Conservation (phyloP, 2,113 vertebrate species). For the Phylloscopus trochilus region DNA sequence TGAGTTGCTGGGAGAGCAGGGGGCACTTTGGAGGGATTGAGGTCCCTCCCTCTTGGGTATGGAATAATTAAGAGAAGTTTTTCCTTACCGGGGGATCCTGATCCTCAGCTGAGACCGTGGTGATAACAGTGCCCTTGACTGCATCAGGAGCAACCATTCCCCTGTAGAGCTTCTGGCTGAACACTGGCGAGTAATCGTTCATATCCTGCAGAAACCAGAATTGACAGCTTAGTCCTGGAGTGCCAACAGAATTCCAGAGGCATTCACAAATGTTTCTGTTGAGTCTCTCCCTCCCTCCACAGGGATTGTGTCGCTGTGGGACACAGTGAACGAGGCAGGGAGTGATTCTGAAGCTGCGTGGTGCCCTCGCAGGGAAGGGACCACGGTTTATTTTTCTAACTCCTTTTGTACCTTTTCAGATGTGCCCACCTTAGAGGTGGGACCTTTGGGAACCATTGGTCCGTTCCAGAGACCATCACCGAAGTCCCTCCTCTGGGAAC, state of each 20-base stretch:
- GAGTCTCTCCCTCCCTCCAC: background rate
- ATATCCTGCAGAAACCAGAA: conserved; percentile 80
- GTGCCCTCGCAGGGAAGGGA: too few relatives aligned
- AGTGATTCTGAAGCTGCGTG: too few relatives aligned
- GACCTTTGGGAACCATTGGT: too few relatives aligned
- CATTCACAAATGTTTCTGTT: background rate
- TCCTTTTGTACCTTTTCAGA: too few relatives aligned
- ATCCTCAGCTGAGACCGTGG: conserved; percentile 86
- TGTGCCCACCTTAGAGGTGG: too few relatives aligned
- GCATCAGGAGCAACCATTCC: conserved; percentile 95
- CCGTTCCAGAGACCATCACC: too few relatives aligned
- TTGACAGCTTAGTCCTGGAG: background rate
- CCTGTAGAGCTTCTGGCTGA: conserved; percentile 85
- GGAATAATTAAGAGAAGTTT: background rate
- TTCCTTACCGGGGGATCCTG: conserved; percentile 90
- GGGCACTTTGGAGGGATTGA: background rate
- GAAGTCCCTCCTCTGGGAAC: too few relatives aligned
- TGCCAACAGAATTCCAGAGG: background rate
- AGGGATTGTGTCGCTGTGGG: too few relatives aligned
- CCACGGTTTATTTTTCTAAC: too few relatives aligned
- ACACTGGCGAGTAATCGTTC: conserved; percentile 93
- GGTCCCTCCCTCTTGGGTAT: background rate
- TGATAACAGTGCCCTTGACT: conserved; percentile 89
- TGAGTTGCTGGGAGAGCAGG: background rate
- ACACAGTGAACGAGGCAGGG: too few relatives aligned